Evolutionary conservation across 2,888 invertebrate genomes (phyloP).

Genomic region (Folsomia candida): DNA sequence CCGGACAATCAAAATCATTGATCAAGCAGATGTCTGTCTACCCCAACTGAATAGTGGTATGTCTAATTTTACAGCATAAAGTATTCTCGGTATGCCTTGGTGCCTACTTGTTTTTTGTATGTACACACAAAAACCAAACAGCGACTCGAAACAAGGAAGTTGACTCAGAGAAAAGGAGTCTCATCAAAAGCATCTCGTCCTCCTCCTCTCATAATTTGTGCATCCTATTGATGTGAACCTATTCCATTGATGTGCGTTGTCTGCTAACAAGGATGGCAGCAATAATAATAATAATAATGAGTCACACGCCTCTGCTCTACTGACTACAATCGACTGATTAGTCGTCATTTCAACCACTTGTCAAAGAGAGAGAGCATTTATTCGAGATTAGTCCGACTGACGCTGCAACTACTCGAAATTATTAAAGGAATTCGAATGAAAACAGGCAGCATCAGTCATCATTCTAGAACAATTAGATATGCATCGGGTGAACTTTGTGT

Average conservation of each 20-base stretch:
- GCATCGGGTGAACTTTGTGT: no score
- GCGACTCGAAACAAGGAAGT: background rate
- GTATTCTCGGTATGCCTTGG: background rate
- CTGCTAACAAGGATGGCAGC: no score
- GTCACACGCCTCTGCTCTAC: no score
- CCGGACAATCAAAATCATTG: background rate
- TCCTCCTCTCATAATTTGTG: background rate
- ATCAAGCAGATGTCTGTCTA: background rate
- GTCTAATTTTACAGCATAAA: background rate
- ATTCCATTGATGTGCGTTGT: background rate
- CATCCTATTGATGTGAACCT: background rate
- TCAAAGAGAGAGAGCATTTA: no score
- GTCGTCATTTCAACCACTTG: no score
- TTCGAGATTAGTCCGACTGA: no score
- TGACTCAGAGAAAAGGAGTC: background rate
- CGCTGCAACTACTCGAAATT: no score
- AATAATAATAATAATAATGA: no score
- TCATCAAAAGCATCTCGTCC: background rate
- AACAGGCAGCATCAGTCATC: no score
- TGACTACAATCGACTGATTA: no score
- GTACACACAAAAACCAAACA: background rate
- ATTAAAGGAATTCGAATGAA: no score
- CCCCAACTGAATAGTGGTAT: background rate
- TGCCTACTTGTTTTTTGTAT: background rate
- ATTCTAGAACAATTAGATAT: no score